Percentiles rank a stretch among this genome's conserved stretches.
Evolutionary conservation across 1,140 invertebrate species (phyloP).

Genomic region (Caerostris darwini): DNA sequence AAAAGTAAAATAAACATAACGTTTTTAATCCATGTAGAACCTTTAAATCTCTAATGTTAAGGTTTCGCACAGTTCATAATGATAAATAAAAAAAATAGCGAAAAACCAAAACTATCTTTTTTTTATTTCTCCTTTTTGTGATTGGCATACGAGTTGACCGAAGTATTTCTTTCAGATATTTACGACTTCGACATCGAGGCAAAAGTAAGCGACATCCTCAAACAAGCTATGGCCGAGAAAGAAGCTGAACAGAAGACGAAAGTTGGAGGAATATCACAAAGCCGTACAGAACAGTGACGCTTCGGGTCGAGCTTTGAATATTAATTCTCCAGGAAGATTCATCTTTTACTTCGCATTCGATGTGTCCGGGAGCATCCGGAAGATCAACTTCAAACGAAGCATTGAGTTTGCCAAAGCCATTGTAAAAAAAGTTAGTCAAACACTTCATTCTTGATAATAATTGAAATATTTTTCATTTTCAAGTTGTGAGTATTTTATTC

Average conservation of each 20-base stretch:
- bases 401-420: slow-evolving; percentile 66
- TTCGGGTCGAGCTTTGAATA: neutral
- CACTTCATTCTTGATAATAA: neutral
- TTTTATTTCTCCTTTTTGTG: too few relatives aligned
- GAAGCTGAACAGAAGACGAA: slow-evolving; percentile 22
- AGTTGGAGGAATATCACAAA: neutral
- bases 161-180: neutral
- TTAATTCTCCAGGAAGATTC: slow-evolving; percentile 39
- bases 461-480: too few relatives aligned
- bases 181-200: slow-evolving; percentile 25
- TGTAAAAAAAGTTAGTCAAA: slow-evolving; percentile 52
- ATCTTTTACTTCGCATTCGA: slow-evolving; percentile 74
- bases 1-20: too few relatives aligned
- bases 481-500: too few relatives aligned
- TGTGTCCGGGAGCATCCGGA: slow-evolving; percentile 62
- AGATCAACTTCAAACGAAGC: slow-evolving; percentile 25
- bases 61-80: too few relatives aligned
- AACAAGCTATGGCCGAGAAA: neutral
- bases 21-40: too few relatives aligned
- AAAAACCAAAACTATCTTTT: too few relatives aligned
- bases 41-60: too few relatives aligned
- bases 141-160: too few relatives aligned
- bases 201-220: neutral
- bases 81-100: too few relatives aligned
- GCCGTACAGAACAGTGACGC: too few relatives aligned